Conservation (phyloP, 2,797 vertebrate genomes). For the Chelidonichthys spinosus region DNA sequence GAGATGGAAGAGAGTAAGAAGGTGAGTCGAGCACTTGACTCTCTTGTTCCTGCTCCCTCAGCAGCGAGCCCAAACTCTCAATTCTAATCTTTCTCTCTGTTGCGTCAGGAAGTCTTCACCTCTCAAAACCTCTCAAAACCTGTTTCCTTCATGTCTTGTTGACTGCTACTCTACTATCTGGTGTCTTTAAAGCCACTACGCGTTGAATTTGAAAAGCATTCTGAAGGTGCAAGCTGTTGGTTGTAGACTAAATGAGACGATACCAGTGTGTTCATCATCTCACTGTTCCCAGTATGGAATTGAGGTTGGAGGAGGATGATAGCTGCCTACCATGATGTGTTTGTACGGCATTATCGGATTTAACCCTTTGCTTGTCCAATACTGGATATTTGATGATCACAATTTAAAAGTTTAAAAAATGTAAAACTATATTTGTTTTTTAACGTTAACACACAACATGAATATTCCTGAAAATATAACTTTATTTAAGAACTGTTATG, state of each 20-base stretch:
- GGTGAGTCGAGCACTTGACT: constrained; percentile 77
- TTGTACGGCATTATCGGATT: not conserved
- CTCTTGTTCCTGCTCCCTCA: constrained; percentile 30
- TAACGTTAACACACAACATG: not conserved
- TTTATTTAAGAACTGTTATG: not conserved
- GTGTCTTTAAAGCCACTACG: constrained; percentile 24
- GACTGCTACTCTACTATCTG: constrained; percentile 29
- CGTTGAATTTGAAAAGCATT: constrained; percentile 3
- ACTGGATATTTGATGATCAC: not conserved
- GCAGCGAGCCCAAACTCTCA: constrained; percentile 22
- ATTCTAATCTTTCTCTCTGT: constrained; percentile 53
- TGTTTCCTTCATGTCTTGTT: constrained; percentile 36
- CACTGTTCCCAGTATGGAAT: not conserved
- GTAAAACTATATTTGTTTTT: not conserved
- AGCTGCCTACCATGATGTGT: too few relatives aligned
- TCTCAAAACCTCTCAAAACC: constrained; percentile 21
- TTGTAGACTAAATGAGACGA: not conserved
- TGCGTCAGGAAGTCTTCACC: constrained; percentile 59
- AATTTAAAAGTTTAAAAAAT: not conserved
- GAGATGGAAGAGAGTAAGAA: constrained; percentile 94
- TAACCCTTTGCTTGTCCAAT: not conserved
- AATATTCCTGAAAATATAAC: not conserved
- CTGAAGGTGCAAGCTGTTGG: not conserved
- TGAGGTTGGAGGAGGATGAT: not conserved
- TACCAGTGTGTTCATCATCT: not conserved